Conservation (phyloP, 2,888 invertebrate species). For the Gari tellinella region DNA sequence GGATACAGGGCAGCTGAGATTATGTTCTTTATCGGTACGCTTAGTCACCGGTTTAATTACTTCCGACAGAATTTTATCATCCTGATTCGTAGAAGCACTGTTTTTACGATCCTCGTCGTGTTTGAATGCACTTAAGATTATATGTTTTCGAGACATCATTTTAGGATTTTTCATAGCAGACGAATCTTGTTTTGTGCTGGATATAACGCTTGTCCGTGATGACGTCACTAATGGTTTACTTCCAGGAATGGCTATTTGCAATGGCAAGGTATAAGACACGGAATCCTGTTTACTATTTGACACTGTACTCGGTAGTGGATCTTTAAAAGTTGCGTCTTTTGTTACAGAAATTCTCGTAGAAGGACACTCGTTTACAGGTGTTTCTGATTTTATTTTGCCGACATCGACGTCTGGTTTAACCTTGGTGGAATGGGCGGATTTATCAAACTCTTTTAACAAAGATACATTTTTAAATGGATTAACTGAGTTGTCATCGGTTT, state of each 20-base stretch:
- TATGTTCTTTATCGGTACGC: conserved; percentile 43
- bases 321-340: neutral
- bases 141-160: conserved; percentile 68
- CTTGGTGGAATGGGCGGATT: conserved; percentile 51
- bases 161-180: conserved; percentile 26
- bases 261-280: conserved; percentile 33
- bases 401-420: neutral
- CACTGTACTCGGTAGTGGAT: neutral
- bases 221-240: conserved; percentile 21
- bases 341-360: neutral
- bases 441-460: conserved; percentile 50
- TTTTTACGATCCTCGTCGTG: conserved; percentile 73
- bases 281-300: neutral
- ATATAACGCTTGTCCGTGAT: conserved; percentile 14
- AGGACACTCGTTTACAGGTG: neutral
- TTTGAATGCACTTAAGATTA: conserved; percentile 71
- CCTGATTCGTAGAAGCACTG: conserved; percentile 54
- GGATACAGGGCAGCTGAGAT: conserved; percentile 68
- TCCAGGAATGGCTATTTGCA: conserved; percentile 58
- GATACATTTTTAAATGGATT: conserved; percentile 58
- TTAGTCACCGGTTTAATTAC: conserved; percentile 41
- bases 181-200: conserved; percentile 20
- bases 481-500: conserved; percentile 39
- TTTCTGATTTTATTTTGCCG: neutral
- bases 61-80: conserved; percentile 50